These are phyloP conservation scores for Tragelaphus oryx DNA, from an alignment of 2,797 vertebrate genomes.

Conservation along the genomic window DNA sequence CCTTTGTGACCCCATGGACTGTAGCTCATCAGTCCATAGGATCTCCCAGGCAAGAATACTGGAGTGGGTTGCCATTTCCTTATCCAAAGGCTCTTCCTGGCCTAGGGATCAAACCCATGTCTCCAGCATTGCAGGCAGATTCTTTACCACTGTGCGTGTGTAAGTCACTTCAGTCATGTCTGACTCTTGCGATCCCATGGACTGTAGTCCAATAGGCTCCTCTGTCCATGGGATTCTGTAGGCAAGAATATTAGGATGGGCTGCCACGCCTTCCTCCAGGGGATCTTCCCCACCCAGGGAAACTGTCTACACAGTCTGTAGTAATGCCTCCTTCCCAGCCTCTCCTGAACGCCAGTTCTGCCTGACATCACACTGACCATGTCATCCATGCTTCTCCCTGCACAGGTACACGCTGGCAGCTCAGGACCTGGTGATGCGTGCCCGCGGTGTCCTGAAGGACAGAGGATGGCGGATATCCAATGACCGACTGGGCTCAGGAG, in stretches of 20 bases:
- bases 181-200: background rate
- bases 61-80: background rate
- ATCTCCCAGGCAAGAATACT: background rate
- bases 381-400: background rate
- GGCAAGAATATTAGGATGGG: background rate
- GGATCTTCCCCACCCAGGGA: background rate
- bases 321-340: background rate
- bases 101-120: background rate
- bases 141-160: background rate
- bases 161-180: background rate
- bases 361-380: background rate
- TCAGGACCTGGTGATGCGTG: slow-evolving; percentile 97
- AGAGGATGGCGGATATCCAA: slow-evolving; percentile 96
- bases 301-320: background rate
- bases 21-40: background rate
- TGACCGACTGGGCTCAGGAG: slow-evolving; percentile 95
- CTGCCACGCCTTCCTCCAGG: background rate
- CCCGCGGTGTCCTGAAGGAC: slow-evolving; percentile 93
- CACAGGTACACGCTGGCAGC: slow-evolving; percentile 95
- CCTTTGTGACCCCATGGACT: background rate
- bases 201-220: background rate
- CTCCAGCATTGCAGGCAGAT: background rate
- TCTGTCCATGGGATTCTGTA: background rate
- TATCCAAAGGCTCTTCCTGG: background rate
- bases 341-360: background rate